A percentile compares a stretch with the other conserved stretches of the same genome.
Conservation (phyloP, 2,113 vertebrate species). For the Ornithorhynchus anatinus region DNA sequence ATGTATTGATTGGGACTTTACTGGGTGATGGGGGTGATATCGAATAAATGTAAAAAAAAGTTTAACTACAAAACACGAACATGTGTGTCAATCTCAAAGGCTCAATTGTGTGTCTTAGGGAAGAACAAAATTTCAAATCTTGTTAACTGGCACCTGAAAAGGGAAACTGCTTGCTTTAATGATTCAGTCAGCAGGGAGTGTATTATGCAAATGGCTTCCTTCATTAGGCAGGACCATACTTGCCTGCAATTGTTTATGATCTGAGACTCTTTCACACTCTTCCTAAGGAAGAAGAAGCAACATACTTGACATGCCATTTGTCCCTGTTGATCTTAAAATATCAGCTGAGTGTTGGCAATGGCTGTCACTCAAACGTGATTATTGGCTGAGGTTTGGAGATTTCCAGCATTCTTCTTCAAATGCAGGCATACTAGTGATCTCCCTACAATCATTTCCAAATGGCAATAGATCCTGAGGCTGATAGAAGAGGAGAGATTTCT, state of each 20-base stretch:
- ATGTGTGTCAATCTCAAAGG: background rate
- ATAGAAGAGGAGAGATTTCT: too few species aligned
- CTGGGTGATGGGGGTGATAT: too few species aligned
- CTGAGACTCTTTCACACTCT: background rate
- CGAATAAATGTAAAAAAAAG: background rate
- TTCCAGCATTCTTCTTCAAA: too few species aligned
- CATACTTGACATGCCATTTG: background rate
- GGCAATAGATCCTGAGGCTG: too few species aligned
- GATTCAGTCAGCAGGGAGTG: background rate
- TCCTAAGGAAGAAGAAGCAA: background rate
- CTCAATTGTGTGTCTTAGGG: background rate
- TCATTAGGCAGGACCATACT: too few species aligned
- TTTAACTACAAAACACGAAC: background rate
- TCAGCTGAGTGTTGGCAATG: too few species aligned
- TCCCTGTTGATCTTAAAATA: background rate
- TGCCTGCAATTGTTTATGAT: background rate
- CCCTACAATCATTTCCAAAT: too few species aligned
- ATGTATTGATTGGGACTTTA: too few species aligned
- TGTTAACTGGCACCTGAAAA: background rate
- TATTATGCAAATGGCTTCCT: too few species aligned
- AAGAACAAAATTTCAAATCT: background rate
- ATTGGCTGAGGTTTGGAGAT: too few species aligned
- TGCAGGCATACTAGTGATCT: too few species aligned
- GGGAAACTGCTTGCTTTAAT: background rate
- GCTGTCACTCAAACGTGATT: too few species aligned